Evolutionary conservation across 2,113 vertebrate species (phyloP).

Genomic region (Harpagus bidentatus): DNA sequence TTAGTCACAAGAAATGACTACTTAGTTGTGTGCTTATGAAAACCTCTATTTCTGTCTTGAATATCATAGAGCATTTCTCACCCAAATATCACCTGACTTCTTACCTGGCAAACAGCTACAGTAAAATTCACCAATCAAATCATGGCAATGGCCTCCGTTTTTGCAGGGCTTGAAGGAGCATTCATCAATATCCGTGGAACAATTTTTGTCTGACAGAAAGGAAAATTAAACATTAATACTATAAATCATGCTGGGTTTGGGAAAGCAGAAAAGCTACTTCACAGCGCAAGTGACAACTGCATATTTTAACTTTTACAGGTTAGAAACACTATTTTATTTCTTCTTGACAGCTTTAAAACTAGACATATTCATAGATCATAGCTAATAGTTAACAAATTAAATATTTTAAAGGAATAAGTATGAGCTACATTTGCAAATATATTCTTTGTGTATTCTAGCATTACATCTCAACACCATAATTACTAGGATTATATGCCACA

Average conservation of each 20-base stretch:
- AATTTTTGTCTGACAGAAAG: constrained; percentile 80
- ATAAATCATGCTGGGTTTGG: constrained; percentile 62
- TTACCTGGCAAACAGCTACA: constrained; percentile 75
- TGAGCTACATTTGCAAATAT: neutral
- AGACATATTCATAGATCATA: neutral
- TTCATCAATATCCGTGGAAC: constrained; percentile 65
- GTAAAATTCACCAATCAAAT: constrained; percentile 44
- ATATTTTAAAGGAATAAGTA: neutral
- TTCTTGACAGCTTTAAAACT: constrained; percentile 41
- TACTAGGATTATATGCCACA: neutral
- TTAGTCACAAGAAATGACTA: neutral
- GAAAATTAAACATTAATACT: constrained; percentile 66
- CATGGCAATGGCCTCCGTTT: constrained; percentile 73
- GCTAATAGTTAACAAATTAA: constrained; percentile 29
- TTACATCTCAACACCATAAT: neutral
- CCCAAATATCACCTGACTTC: neutral
- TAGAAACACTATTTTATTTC: constrained; percentile 35
- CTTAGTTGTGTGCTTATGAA: neutral
- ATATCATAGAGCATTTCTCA: neutral
- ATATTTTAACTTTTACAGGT: constrained; percentile 48
- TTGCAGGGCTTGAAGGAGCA: constrained; percentile 70
- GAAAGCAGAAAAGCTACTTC: constrained; percentile 59
- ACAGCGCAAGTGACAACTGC: constrained; percentile 46
- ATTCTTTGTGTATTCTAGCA: neutral
- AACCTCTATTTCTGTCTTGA: neutral